phyloP scores from a whole-genome alignment of 2,113 vertebrate species.

The Rallus limicola region DNA sequence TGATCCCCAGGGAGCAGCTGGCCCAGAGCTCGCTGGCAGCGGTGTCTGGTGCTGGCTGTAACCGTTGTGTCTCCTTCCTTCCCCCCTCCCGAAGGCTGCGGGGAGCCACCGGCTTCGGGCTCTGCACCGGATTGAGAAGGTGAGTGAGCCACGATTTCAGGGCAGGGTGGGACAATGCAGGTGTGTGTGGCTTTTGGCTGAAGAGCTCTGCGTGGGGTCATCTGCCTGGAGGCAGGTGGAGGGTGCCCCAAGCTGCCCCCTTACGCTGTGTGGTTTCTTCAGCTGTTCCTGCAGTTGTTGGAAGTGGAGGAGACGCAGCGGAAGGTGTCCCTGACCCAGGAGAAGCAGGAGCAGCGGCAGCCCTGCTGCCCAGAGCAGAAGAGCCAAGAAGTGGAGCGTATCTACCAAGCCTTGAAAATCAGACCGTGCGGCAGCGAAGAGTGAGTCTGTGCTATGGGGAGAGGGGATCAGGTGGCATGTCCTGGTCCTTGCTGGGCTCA shows the following conservation, averaged over 20 bases:
- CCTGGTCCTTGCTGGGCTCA: accelerated
- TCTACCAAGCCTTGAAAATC: constrained; percentile 82
- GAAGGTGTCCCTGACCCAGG: constrained; percentile 62
- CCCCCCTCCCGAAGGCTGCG: constrained; percentile 72
- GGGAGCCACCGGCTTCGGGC: constrained; percentile 83
- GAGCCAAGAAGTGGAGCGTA: constrained; percentile 73
- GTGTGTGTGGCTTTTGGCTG: accelerated
- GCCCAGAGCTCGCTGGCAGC: accelerated
- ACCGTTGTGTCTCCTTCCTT: neutral
- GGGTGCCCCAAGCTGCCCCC: neutral
- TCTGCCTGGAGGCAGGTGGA: neutral
- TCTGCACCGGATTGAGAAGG: constrained; percentile 88
- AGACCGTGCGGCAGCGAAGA: constrained; percentile 56
- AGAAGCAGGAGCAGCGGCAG: constrained; percentile 59
- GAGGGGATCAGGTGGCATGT: accelerated
- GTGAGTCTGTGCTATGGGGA: constrained; percentile 44
- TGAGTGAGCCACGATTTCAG: neutral
- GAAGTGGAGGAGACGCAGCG: constrained; percentile 84
- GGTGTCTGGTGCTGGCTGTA: neutral
- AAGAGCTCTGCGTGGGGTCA: neutral
- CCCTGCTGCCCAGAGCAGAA: constrained; percentile 67
- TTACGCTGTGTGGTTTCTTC: neutral
- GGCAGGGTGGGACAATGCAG: neutral
- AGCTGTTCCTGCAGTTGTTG: constrained; percentile 88
- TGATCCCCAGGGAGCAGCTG: neutral